Base-by-base conservation (phyloP, 2,113 vertebrate species). In the Isichthys henryi region DNA sequence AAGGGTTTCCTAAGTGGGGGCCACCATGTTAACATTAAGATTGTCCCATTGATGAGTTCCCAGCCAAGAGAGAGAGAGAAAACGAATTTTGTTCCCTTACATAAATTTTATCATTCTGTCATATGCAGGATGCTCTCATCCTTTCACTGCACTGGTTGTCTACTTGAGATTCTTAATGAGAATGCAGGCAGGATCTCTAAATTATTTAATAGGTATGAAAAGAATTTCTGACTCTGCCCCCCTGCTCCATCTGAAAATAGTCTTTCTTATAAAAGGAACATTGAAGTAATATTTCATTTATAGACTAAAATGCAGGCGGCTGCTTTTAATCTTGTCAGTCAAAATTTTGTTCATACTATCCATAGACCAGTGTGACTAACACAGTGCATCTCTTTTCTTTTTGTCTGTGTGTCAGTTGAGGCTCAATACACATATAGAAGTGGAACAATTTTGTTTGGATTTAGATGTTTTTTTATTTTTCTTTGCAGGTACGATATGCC, bases 201-300 rank as follows among this genome's bases (percentile, higher is more conserved):
- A 89, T 86, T 89, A 89, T 89, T 89, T 89, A 89, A 89, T 89
- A 89, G 45, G 82, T 56, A 70, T 89, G 82, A 86, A 83, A 89
- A 45, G 56, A 86, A 85, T 66, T 86, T 89, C 89, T 70, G 58
- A 66, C 62, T 89, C 83, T 74, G n/a, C 46, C 58, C 74, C 7
- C 89, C 27, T 89, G 43, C 89, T 89, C 48, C 39, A 86, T 86
- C 83, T 86, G 56, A 87, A 89, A 89, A 89, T 89, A 89, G 84
- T 74, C 83, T 86, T 89, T 89, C 58, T 89, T 89, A 50, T 89
- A 89, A 89, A 50, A 46, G 84, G 89, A 89, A 87, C 27, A 21
- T 45, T 27, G 27, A 86, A 89, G 87, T 48, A 70, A 89, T 89
- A 87, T 89, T 89, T 89, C 9, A 89, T 89, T 27, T 48, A 21